These are phyloP conservation scores for Eugnorisma glareosa DNA, from an alignment of 2,888 invertebrate genomes.

Conservation along the genomic window DNA sequence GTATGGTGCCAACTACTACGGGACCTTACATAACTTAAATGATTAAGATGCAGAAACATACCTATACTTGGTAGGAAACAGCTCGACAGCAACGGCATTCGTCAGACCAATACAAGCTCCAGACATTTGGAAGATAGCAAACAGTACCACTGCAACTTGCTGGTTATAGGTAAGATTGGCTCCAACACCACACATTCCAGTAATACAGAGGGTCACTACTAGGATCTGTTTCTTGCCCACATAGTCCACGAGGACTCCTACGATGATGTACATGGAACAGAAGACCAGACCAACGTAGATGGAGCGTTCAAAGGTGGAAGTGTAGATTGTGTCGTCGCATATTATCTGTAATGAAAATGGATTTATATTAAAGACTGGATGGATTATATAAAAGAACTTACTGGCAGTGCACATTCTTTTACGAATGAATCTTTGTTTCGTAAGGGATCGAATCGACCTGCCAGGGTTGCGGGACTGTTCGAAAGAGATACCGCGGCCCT, in stretches of 20 bases:
- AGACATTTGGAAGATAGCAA: conserved; percentile 89
- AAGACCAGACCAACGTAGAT: conserved; percentile 92
- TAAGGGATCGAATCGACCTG: no score
- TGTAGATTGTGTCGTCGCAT: conserved; percentile 90
- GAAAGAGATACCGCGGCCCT: no score
- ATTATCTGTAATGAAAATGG: conserved; percentile 70
- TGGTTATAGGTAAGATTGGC: conserved; percentile 91
- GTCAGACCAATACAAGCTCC: conserved; percentile 90
- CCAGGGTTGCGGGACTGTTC: no score
- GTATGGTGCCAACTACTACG: no score
- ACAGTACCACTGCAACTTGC: conserved; percentile 90
- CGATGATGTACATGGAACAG: conserved; percentile 91
- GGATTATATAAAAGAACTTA: not conserved
- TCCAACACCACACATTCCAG: conserved; percentile 90
- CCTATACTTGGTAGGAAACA: conserved; percentile 90
- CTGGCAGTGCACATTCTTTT: not conserved
- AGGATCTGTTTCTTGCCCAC: conserved; percentile 90
- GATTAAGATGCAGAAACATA: conserved; percentile 54
- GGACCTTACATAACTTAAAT: not conserved
- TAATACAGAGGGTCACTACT: conserved; percentile 84
- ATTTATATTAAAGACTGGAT: not conserved
- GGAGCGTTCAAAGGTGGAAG: conserved; percentile 92
- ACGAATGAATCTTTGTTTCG: not conserved
- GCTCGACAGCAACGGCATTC: conserved; percentile 90
- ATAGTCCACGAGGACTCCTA: conserved; percentile 90